Evolutionary conservation across 1,140 invertebrate genomes (phyloP).

Genomic region (Magallana ariakensis): DNA sequence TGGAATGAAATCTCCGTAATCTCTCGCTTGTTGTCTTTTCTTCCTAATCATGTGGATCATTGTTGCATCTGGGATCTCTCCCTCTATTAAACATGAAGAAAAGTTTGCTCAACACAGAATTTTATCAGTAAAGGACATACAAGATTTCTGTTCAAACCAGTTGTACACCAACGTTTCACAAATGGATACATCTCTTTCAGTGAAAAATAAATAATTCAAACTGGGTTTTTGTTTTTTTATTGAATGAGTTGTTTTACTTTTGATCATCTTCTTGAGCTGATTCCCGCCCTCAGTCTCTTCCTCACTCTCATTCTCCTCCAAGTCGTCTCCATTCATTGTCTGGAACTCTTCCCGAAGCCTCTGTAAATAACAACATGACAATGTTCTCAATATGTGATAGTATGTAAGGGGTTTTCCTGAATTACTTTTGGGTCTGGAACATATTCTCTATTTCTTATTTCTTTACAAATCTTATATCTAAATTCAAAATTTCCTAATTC

Average conservation of each 20-base stretch:
- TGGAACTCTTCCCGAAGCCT: constrained; percentile 72
- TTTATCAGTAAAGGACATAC: no score
- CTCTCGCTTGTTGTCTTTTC: constrained; percentile 91
- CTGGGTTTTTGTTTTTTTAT: no score
- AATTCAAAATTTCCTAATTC: no score
- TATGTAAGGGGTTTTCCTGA: no score
- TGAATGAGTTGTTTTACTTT: constrained; percentile 62
- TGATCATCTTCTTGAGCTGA: constrained; percentile 71
- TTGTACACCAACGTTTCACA: no score
- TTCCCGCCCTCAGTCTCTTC: constrained; percentile 71
- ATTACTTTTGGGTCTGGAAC: no score
- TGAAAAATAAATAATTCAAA: no score
- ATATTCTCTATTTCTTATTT: no score
- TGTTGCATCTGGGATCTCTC: constrained; percentile 96
- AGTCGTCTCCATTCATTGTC: constrained; percentile 76
- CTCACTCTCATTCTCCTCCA: constrained; percentile 62
- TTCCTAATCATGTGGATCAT: constrained; percentile 97
- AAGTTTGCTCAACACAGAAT: neutral
- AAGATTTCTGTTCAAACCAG: no score
- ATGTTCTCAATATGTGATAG: no score
- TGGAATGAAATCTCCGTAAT: constrained; percentile 88
- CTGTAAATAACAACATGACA: constrained; percentile 44
- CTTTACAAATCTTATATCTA: no score
- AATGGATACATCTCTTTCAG: no score
- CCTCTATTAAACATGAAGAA: constrained; percentile 81